phyloP scores from a whole-genome alignment of 2,797 vertebrate genomes.

The Coranthus polyacanthus region DNA sequence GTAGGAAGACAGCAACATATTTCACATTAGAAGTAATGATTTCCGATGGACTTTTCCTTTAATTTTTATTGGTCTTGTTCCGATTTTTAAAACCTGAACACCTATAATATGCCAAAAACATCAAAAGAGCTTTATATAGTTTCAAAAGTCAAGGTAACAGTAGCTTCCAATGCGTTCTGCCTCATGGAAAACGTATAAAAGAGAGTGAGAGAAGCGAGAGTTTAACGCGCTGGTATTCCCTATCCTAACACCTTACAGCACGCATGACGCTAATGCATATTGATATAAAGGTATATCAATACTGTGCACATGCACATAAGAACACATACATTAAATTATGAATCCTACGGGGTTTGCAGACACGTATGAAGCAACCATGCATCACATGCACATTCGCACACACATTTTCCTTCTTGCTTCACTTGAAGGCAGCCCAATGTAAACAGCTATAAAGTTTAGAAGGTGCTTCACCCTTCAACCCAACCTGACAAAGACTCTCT shows the following conservation, averaged over 20 bases:
- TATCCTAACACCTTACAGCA: constrained; percentile 11
- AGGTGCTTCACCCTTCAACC: constrained; percentile 74
- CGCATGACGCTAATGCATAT: background rate
- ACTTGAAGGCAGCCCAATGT: constrained; percentile 58
- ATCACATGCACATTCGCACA: constrained; percentile 17
- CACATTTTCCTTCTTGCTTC: constrained; percentile 20
- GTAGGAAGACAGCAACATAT: too few species aligned
- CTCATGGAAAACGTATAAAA: constrained; percentile 56
- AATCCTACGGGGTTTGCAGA: too few species aligned
- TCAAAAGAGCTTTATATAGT: background rate
- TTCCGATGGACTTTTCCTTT: background rate
- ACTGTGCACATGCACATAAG: background rate
- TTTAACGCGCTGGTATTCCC: constrained; percentile 27
- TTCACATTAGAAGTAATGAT: too few species aligned
- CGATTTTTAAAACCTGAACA: background rate
- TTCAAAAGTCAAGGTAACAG: background rate
- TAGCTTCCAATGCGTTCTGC: constrained; percentile 25
- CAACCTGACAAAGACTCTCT: constrained; percentile 58
- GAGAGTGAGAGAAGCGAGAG: constrained; percentile 35
- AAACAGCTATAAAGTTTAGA: constrained; percentile 67
- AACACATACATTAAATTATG: background rate
- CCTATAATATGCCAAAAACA: constrained; percentile 1
- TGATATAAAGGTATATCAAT: too few species aligned
- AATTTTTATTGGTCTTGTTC: background rate
- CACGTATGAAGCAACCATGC: too few species aligned